phyloP scores from a whole-genome alignment of 2,113 vertebrate species.

The Cavia aperea region DNA sequence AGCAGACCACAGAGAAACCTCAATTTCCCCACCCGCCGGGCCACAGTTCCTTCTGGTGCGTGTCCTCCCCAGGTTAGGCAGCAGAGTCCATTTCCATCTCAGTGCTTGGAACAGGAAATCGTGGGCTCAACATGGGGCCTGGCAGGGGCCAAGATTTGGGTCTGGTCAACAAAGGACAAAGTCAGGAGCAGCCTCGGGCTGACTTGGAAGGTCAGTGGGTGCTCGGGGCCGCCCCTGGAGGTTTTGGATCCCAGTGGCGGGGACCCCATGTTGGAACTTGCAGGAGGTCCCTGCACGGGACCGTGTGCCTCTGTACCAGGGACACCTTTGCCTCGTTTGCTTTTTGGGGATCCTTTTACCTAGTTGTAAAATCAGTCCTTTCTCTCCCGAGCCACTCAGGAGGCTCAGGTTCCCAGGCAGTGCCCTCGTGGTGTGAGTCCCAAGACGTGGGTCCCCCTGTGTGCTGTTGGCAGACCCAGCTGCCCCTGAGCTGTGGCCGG shows the following conservation, averaged over 20 bases:
- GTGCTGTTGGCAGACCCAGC: background rate
- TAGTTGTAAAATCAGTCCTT: background rate
- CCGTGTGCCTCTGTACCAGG: background rate
- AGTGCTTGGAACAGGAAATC: background rate
- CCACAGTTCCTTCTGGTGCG: rapidly evolving
- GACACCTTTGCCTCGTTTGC: background rate
- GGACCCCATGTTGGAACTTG: rapidly evolving
- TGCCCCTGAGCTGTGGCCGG: too few species aligned
- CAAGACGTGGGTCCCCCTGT: rapidly evolving
- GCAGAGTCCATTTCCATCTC: background rate
- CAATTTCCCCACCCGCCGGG: rapidly evolving
- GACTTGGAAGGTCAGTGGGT: background rate
- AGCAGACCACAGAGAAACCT: background rate
- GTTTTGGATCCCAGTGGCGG: background rate
- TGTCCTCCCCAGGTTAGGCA: background rate
- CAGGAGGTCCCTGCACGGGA: background rate
- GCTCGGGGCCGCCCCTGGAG: too few species aligned
- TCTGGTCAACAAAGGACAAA: background rate
- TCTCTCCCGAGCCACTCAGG: rapidly evolving
- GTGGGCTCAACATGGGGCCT: background rate
- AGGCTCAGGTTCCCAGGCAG: background rate
- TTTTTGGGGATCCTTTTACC: background rate
- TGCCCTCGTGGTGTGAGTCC: background rate
- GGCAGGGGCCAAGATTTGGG: background rate
- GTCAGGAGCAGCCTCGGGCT: background rate